phyloP scores from a whole-genome alignment of 1,140 invertebrate genomes.

The Eufriesea mexicana region DNA sequence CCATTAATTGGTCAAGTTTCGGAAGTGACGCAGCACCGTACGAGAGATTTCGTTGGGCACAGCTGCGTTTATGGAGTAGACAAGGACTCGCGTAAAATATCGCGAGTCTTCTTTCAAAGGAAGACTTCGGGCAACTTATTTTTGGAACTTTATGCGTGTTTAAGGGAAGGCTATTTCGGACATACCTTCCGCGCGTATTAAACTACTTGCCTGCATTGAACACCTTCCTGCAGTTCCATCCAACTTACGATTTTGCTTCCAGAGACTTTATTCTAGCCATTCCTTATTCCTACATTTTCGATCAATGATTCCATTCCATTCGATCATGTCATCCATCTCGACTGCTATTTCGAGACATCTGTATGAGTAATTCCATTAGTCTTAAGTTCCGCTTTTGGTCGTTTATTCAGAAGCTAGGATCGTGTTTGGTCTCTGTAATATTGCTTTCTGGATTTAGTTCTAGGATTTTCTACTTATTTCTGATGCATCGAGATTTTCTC shows the following conservation, averaged over 20 bases:
- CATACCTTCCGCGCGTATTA: constrained; percentile 26
- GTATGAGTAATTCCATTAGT: no score
- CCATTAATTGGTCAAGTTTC: not conserved
- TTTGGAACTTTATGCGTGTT: constrained; percentile 59
- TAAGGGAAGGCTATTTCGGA: constrained; percentile 59
- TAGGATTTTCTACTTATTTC: no score
- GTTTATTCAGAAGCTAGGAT: no score
- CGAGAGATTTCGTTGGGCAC: not conserved
- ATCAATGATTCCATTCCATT: no score
- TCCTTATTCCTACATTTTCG: not conserved
- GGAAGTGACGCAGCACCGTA: not conserved
- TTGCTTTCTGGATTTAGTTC: no score
- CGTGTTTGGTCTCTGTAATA: no score
- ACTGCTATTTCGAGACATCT: no score
- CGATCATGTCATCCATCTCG: no score
- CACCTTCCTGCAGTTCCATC: not conserved
- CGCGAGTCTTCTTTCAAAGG: constrained; percentile 52
- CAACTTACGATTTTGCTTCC: rapidly evolving
- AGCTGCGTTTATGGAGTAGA: no score
- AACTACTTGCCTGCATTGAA: constrained; percentile 22
- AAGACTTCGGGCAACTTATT: constrained; percentile 54
- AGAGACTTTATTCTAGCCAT: not conserved
- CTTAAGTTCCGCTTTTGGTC: no score
- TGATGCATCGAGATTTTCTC: no score
- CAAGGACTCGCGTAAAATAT: constrained; percentile 30